Conservation (phyloP, 2,888 invertebrate species). For the Xanthorhoe designata region DNA sequence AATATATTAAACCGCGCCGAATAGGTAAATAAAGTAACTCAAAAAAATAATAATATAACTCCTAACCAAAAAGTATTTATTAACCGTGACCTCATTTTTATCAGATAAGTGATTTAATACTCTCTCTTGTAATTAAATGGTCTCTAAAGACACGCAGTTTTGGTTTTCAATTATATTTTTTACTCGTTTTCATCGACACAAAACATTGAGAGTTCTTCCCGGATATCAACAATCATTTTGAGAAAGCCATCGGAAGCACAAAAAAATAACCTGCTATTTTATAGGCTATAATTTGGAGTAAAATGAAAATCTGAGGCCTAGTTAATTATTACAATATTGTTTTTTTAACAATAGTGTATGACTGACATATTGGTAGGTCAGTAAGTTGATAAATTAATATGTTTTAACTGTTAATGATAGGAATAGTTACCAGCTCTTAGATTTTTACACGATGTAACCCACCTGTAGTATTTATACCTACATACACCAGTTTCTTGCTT, state of each 20-base stretch:
- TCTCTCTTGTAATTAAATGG: slow-evolving; percentile 12
- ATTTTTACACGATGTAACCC: background rate
- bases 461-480: background rate
- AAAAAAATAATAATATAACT: background rate
- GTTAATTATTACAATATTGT: background rate
- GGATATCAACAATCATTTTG: slow-evolving; percentile 80
- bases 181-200: slow-evolving; percentile 63
- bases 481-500: slow-evolving; percentile 2
- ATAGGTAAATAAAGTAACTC: too few species aligned
- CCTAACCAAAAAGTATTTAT: background rate
- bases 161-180: slow-evolving; percentile 72
- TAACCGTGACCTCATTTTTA: background rate
- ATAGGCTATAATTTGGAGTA: slow-evolving; percentile 16
- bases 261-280: slow-evolving; percentile 25
- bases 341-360: background rate
- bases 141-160: slow-evolving; percentile 22
- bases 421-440: too few species aligned
- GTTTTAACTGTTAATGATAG: too few species aligned
- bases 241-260: slow-evolving; percentile 61
- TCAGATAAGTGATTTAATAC: slow-evolving; percentile 7
- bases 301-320: slow-evolving; percentile 19
- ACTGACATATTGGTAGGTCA: background rate
- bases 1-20: too few species aligned
- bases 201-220: slow-evolving; percentile 72
- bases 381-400: background rate